These are phyloP conservation scores for Tragulus kanchil DNA, from an alignment of 2,113 vertebrate species.

Conservation along the genomic window DNA sequence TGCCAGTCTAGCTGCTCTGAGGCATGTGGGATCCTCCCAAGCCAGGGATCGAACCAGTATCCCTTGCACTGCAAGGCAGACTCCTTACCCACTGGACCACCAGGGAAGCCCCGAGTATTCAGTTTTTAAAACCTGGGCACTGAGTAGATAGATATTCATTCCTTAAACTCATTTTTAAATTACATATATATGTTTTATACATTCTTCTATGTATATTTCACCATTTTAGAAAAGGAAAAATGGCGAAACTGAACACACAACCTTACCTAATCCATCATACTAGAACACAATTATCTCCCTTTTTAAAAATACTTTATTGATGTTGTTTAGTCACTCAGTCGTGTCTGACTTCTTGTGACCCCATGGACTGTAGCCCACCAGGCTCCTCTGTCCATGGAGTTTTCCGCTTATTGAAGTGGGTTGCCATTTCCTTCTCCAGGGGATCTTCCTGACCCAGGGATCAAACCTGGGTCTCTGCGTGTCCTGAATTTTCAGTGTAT, in stretches of 20 bases:
- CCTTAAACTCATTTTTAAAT: conserved; percentile 34
- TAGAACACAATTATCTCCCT: neutral
- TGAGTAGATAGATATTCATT: conserved; percentile 30
- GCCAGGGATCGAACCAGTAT: too few relatives aligned
- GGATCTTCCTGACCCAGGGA: neutral
- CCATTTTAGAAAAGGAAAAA: conserved; percentile 33
- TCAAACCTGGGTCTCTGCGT: neutral
- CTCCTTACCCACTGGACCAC: too few relatives aligned
- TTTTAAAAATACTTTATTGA: neutral
- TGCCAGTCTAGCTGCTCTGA: too few relatives aligned
- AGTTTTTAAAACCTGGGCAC: conserved; percentile 4
- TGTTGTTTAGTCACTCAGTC: neutral
- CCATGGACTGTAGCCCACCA: neutral
- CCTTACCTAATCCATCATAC: neutral
- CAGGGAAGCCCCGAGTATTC: neutral
- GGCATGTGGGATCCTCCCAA: too few relatives aligned
- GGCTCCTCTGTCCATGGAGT: neutral
- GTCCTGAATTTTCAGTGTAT: neutral
- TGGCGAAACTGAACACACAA: neutral
- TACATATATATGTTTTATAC: neutral
- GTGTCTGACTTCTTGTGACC: neutral
- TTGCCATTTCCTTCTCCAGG: neutral
- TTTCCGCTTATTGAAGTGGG: neutral
- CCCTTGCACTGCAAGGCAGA: too few relatives aligned
- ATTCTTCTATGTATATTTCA: neutral